Conservation (phyloP, 2,888 invertebrate species). For the Drosophila colorata region DNA sequence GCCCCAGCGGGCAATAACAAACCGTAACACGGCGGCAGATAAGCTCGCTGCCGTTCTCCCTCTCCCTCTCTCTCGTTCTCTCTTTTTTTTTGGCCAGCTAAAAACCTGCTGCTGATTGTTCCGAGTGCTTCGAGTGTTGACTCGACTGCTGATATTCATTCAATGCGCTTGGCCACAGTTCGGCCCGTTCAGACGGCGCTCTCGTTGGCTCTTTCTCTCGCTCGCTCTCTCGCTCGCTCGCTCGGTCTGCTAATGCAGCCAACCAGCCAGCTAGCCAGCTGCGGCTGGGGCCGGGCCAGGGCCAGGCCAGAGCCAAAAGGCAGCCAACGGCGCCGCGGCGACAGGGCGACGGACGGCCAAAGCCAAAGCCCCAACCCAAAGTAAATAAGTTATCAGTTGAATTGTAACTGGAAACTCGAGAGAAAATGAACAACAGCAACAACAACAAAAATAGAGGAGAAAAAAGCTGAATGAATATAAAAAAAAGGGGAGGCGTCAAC, state of each 20-base stretch:
- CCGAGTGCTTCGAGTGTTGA: conserved; percentile 1
- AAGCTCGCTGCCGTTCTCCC: conserved; percentile 32
- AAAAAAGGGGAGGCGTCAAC: conserved; percentile 83
- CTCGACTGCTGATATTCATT: conserved; percentile 64
- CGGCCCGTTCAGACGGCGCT: conserved; percentile 27
- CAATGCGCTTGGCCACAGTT: conserved; percentile 66
- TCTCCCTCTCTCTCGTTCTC: background rate
- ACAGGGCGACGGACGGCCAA: conserved; percentile 31
- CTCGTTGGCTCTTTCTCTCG: conserved; percentile 8
- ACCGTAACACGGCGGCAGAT: conserved; percentile 71
- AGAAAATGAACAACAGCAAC: conserved; percentile 25
- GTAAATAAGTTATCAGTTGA: conserved; percentile 80
- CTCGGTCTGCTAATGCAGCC: conserved; percentile 27
- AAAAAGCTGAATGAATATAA: conserved; percentile 64
- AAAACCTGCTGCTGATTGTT: conserved; percentile 55
- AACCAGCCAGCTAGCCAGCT: conserved; percentile 44
- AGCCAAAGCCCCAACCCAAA: conserved; percentile 63
- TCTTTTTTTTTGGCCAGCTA: conserved; percentile 7
- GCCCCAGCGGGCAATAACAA: conserved; percentile 51
- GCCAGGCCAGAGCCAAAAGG: conserved; percentile 42
- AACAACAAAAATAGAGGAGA: background rate
- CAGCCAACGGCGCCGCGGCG: conserved; percentile 53
- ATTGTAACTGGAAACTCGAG: conserved; percentile 70
- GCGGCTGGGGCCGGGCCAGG: conserved; percentile 54
- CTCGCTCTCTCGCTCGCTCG: conserved; percentile 9